phyloP scores from a whole-genome alignment of 2,113 vertebrate species.

The Perognathus longimembris region DNA sequence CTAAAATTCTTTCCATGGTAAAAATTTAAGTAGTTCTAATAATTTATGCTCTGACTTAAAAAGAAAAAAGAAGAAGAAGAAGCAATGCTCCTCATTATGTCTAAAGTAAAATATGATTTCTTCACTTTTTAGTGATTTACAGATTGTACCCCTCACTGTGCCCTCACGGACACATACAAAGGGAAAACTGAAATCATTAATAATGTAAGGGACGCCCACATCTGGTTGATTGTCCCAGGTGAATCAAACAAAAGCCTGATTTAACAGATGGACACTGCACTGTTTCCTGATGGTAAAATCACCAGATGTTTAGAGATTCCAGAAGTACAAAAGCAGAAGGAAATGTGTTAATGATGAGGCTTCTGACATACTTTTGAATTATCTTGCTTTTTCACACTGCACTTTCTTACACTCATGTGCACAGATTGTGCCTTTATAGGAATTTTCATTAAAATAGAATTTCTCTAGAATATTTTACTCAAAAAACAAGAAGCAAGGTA shows the following conservation, averaged over 20 bases:
- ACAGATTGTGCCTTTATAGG: constrained; percentile 4
- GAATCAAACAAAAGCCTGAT: constrained; percentile 76
- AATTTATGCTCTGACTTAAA: constrained; percentile 51
- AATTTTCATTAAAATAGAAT: constrained; percentile 68
- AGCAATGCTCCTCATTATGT: constrained; percentile 45
- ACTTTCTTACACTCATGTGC: constrained; percentile 36
- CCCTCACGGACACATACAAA: constrained; percentile 72
- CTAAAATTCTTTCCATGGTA: constrained; percentile 47
- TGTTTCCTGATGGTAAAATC: constrained; percentile 82
- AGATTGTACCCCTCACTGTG: constrained; percentile 49
- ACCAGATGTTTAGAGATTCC: constrained; percentile 83
- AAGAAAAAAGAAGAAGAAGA: neutral
- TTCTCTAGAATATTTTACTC: constrained; percentile 25
- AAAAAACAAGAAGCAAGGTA: constrained; percentile 48
- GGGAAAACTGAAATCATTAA: constrained; percentile 78
- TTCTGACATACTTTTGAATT: constrained; percentile 74
- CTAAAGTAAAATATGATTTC: constrained; percentile 73
- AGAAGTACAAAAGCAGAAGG: constrained; percentile 81
- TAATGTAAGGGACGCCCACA: constrained; percentile 76
- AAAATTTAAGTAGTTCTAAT: constrained; percentile 49
- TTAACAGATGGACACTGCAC: constrained; percentile 82
- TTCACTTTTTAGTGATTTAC: constrained; percentile 76
- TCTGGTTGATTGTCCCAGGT: constrained; percentile 81
- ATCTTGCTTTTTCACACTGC: constrained; percentile 58
- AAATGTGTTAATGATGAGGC: constrained; percentile 73